Conservation (phyloP, 2,888 invertebrate genomes). For the Chironomus riparius region DNA sequence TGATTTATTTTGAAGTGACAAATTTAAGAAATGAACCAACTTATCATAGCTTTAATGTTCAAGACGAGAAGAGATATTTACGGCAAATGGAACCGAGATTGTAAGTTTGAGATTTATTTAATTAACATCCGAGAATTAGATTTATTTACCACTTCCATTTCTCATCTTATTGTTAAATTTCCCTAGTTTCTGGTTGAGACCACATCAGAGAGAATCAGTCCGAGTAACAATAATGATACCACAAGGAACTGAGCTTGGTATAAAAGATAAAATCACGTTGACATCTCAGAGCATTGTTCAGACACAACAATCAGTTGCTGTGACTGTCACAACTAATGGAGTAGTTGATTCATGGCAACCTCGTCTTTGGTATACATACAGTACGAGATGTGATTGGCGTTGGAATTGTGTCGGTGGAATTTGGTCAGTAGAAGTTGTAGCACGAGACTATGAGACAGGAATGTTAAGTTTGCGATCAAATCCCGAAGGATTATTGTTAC, state of each 20-base stretch:
- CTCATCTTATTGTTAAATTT: neutral
- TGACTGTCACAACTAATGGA: constrained; percentile 40
- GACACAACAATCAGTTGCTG: constrained; percentile 39
- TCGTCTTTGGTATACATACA: constrained; percentile 52
- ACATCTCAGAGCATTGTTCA: constrained; percentile 44
- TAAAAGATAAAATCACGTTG: constrained; percentile 54
- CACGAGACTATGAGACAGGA: constrained; percentile 57
- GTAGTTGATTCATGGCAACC: constrained; percentile 50
- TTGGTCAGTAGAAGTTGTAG: constrained; percentile 62
- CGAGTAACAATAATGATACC: constrained; percentile 47
- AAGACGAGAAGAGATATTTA: constrained; percentile 50
- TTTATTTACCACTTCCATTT: neutral
- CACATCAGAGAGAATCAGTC: constrained; percentile 48
- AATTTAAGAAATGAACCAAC: constrained; percentile 54
- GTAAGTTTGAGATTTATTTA: constrained; percentile 39
- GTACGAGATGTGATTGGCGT: constrained; percentile 53
- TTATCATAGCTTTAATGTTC: constrained; percentile 51
- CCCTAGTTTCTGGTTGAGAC: constrained; percentile 19
- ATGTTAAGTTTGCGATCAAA: constrained; percentile 50
- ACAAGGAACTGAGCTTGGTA: constrained; percentile 44
- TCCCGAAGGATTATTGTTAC: constrained; percentile 53
- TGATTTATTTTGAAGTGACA: constrained; percentile 61
- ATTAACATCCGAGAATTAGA: neutral
- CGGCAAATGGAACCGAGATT: constrained; percentile 47
- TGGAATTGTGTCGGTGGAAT: constrained; percentile 52